Evolutionary conservation across 2,888 invertebrate species (phyloP).

Genomic region (Melanargia galathea): DNA sequence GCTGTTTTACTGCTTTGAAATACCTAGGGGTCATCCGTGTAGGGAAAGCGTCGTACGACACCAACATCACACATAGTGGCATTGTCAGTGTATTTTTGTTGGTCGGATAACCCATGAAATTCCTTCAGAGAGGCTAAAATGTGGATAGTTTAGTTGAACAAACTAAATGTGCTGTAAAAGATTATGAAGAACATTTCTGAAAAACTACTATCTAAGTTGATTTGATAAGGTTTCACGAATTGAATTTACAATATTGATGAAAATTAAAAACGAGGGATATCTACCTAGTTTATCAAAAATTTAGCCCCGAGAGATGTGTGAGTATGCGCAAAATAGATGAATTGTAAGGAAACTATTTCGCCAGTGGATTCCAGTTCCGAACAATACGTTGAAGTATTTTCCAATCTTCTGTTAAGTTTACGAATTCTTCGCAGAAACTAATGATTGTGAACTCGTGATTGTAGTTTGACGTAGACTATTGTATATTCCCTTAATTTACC

Average conservation of each 20-base stretch:
- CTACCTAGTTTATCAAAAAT: no score
- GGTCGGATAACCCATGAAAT: not conserved
- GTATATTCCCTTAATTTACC: not conserved
- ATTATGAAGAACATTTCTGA: no score
- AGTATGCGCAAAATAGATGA: not conserved
- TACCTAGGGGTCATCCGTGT: not conserved
- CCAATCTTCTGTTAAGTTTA: not conserved
- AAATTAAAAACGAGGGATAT: not conserved
- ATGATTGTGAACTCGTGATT: not conserved
- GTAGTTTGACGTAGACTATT: not conserved
- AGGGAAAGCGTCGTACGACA: not conserved
- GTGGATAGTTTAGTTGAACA: no score
- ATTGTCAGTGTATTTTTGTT: not conserved
- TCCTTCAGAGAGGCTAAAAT: not conserved
- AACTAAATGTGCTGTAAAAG: no score
- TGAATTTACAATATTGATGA: no score
- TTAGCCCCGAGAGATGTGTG: not conserved
- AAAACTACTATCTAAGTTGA: no score
- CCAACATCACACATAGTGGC: not conserved
- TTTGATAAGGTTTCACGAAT: no score
- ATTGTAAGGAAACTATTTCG: not conserved
- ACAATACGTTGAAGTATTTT: constrained; percentile 6
- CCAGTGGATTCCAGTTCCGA: not conserved
- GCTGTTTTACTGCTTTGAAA: constrained; percentile 12
- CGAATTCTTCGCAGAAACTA: not conserved